Base-by-base conservation (phyloP, 2,113 vertebrate genomes). In the Craseonycteris thonglongyai region DNA sequence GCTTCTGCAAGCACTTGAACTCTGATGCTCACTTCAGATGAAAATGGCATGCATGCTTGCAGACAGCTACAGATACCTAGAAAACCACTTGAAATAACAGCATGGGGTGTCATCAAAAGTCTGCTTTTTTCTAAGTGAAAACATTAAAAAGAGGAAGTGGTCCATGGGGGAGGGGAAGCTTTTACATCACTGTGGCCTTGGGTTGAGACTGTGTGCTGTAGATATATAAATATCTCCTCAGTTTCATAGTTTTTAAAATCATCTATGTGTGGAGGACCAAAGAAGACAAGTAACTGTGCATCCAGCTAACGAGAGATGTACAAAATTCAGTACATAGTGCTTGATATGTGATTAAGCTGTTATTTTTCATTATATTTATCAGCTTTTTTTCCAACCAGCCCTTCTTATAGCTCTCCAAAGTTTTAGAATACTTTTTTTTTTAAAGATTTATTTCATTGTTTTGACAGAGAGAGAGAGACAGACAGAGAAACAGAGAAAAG, bases 121-220 rank as follows among this genome's bases (percentile, higher is more conserved):
- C 28, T 63, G 56, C 13, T 72, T 63, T 65, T 82, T 72, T 45
- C 69, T 81, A 22, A 49, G n/a, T 76, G 49, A 80, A 87, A 93
- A 82, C 87, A 86, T 21, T 83, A 30, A 49, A 83, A 94, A 87
- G 59, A 93, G 66, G 80, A 95, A 95, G 71, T 88, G 66, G 75
- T 7, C 21, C 6, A 1, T 47, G n/a, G 76, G 49, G 10, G 47
- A 87, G 14, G 33, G 10, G 68, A 91, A 74, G 19, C 21, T 51
- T 40, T 22, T 7, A 19, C 26, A 7, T n/a, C 40, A 59, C 26
- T 78, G 18, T 0, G 1, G 11, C n/a, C 65, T 92, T 92, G 33
- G 40, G 7, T 35, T 80, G 42, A 38, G 63, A 30, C 15, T 47
- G 15, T 38, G 15, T 78, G 11, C 15, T 42, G 18, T 51, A 81